A percentile compares a stretch with the other conserved stretches of the same genome.
phyloP scores from a whole-genome alignment of 2,888 invertebrate species.

The Gymnocheta viridis region DNA sequence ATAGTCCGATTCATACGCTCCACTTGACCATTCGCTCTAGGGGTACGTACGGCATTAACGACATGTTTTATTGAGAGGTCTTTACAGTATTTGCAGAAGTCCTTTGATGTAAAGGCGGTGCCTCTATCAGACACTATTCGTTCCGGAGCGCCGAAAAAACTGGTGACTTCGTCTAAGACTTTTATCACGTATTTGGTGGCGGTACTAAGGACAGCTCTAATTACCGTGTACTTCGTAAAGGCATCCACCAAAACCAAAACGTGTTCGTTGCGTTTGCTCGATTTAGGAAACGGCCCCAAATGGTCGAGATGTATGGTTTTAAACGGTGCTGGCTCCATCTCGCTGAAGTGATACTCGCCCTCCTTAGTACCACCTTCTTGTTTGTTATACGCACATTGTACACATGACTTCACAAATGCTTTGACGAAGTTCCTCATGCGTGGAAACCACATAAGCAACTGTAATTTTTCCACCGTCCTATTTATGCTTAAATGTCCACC shows the following conservation, averaged over 20 bases:
- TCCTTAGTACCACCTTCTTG: conserved; percentile 32
- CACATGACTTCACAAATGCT: conserved; percentile 75
- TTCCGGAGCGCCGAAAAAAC: conserved; percentile 71
- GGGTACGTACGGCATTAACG: conserved; percentile 69
- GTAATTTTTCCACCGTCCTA: conserved; percentile 72
- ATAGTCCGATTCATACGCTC: conserved; percentile 48
- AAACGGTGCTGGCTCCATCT: background rate
- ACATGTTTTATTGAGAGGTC: too few relatives aligned
- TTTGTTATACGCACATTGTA: conserved; percentile 77
- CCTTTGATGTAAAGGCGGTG: conserved; percentile 71
- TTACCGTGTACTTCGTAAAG: background rate
- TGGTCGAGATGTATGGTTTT: background rate
- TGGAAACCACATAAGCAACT: conserved; percentile 79
- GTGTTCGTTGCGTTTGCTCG: background rate
- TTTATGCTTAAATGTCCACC: conserved; percentile 63
- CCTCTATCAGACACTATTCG: conserved; percentile 61
- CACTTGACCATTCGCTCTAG: conserved; percentile 66
- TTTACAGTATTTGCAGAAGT: conserved; percentile 66
- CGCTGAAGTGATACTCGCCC: conserved; percentile 29
- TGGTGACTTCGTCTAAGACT: background rate
- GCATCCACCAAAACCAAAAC: background rate
- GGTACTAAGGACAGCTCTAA: background rate
- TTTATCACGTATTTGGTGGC: conserved; percentile 26
- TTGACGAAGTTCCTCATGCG: conserved; percentile 77
- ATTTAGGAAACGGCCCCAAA: background rate